A percentile compares a stretch with the other conserved stretches of the same genome.
Conservation (phyloP, 2,113 vertebrate species). For the Solea solea region DNA sequence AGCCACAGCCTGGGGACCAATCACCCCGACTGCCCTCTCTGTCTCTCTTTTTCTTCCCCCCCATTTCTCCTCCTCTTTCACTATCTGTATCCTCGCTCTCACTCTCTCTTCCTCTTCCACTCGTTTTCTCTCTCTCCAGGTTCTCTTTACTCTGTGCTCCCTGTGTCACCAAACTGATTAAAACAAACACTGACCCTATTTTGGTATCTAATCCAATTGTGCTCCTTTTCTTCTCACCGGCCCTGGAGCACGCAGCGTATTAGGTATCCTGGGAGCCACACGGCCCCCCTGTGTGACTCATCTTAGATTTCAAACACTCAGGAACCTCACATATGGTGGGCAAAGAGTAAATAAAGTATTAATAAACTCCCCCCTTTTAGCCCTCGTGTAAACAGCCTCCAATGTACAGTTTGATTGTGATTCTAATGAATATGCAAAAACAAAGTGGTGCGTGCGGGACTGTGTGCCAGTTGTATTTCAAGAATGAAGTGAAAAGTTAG, state of each 20-base stretch:
- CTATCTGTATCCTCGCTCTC: constrained; percentile 49
- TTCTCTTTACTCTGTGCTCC: constrained; percentile 77
- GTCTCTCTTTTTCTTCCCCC: constrained; percentile 55
- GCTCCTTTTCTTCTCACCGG: constrained; percentile 80
- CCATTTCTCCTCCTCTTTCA: constrained; percentile 59
- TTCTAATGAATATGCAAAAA: constrained; percentile 1
- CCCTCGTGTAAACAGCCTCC: constrained; percentile 39
- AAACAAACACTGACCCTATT: constrained; percentile 91
- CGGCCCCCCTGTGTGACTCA: constrained; percentile 63
- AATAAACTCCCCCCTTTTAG: constrained; percentile 55
- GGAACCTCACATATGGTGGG: constrained; percentile 75
- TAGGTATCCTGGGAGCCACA: constrained; percentile 81
- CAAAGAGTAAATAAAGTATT: constrained; percentile 76
- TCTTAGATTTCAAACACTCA: constrained; percentile 81
- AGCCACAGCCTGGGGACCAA: constrained; percentile 72
- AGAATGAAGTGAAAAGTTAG: constrained; percentile 28
- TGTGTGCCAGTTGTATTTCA: constrained; percentile 13
- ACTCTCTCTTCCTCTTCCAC: constrained; percentile 28
- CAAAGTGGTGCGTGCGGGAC: constrained; percentile 6
- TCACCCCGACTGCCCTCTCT: constrained; percentile 73
- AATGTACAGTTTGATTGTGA: constrained; percentile 2
- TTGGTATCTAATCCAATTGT: constrained; percentile 93
- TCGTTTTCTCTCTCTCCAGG: constrained; percentile 68
- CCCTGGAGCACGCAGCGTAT: constrained; percentile 83
- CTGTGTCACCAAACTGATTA: constrained; percentile 90